A percentile compares a stretch with the other conserved stretches of the same genome.
Evolutionary conservation across 1,140 invertebrate species (phyloP).

Genomic region (Macrocentrus cingulum): DNA sequence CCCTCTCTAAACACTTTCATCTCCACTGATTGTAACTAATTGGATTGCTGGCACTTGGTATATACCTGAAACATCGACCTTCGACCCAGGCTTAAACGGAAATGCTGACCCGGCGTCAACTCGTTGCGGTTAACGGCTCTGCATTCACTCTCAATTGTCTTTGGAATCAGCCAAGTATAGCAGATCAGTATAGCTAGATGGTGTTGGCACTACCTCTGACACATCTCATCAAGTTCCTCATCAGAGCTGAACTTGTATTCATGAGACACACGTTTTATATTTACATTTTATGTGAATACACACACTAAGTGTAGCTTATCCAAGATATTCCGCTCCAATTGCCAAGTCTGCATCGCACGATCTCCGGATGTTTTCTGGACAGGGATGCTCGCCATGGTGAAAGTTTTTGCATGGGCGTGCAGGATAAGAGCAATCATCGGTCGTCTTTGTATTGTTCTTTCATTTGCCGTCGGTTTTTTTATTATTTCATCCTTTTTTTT

Average conservation of each 20-base stretch:
- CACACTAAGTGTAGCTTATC: no score
- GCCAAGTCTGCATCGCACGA: conserved; percentile 1
- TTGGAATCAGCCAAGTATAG: not conserved
- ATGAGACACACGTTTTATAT: not conserved
- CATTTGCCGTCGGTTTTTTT: not conserved
- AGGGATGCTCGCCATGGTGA: conserved; percentile 2
- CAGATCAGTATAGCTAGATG: not conserved
- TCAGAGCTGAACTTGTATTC: not conserved
- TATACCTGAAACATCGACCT: not conserved
- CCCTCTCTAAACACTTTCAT: conserved; percentile 3
- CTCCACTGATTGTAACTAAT: conserved; percentile 13
- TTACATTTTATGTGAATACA: no score
- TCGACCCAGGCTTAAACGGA: conserved; percentile 8
- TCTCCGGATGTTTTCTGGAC: conserved; percentile 16
- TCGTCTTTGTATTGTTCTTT: not conserved
- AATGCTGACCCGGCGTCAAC: not conserved
- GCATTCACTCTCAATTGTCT: not conserved
- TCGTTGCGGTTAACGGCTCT: not conserved
- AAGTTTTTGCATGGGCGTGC: conserved; percentile 14
- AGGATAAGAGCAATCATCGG: not conserved
- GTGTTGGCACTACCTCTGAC: not conserved
- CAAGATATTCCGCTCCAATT: conserved; percentile 19
- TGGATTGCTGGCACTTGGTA: not conserved
- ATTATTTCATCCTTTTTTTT: not conserved
- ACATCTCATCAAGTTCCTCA: not conserved